Evolutionary conservation across 2,888 invertebrate species (phyloP), one percentile per base, ranked within the genome.

Genomic region (Exephanes ischioxanthus): DNA sequence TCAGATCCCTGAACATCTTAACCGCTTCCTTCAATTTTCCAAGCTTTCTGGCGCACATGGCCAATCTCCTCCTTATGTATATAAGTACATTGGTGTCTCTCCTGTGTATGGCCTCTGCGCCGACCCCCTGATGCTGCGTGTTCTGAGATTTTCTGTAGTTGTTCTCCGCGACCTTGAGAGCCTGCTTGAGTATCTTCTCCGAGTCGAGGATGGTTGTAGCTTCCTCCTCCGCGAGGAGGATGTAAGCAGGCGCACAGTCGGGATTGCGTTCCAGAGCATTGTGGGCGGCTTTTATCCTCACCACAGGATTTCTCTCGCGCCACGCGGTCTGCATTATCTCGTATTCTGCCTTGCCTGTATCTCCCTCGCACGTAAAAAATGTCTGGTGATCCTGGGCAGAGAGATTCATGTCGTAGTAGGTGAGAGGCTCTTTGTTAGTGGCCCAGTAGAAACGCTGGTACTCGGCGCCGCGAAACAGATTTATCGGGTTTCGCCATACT

Each of bases 361-460:
- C 98, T 70, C 96, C 97, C 93, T 98, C 98, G 94, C 98, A 98
- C 0, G 98, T 98, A 93, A 99, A 98, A 94, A 98, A 98, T 4
- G 98, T 98, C 94, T 99, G 99, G 94, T 99, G 99, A 94, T 99
- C 99, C 95, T 99, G 99, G 26, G 99, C 99, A 0, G 99, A 99
- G 66, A 99, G 95, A 94, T 99, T 99, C 99, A 99, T 99, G 93
- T 99, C 99, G 94, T 99, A 99, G 94, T 98, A 99, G 0, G 99
- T 99, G 63, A 99, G 95, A 0, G 99, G 99, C 89, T 99, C 99
- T 92, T 98, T 98, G 89, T 97, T 97, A 1, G 98, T 98, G 0
- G 97, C 97, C 96, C 97, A 97, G 94, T 97, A 98, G 94, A 98
- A 98, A n/a, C 99, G 95, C 90, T 98, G 97, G 94, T 99, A 99